Evolutionary conservation across 2,888 invertebrate genomes (phyloP).

Genomic region (Eristalinus sepulchralis): DNA sequence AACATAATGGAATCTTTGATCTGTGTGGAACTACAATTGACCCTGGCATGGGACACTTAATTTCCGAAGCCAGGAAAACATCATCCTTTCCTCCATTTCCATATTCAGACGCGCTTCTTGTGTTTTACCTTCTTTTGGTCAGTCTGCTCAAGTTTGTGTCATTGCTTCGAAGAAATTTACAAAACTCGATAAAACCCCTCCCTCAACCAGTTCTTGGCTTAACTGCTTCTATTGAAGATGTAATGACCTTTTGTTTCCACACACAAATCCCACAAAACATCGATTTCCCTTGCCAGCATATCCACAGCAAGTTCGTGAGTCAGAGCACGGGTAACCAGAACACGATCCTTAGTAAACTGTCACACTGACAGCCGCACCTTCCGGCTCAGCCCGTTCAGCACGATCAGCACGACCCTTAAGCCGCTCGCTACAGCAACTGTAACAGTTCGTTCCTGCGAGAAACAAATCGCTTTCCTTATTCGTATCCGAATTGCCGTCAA

Average conservation of each 20-base stretch:
- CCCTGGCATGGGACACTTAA: no score
- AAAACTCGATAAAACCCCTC: no score
- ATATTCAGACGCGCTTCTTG: no score
- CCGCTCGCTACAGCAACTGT: neutral
- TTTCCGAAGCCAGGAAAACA: no score
- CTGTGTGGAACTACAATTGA: no score
- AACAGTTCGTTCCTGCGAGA: neutral
- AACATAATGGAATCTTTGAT: no score
- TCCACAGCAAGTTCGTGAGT: neutral
- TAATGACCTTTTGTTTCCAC: neutral
- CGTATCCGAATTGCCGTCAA: conserved; percentile 6
- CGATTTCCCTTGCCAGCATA: neutral
- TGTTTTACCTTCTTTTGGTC: no score
- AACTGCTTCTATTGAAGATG: no score
- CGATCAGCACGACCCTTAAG: neutral
- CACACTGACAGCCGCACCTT: neutral
- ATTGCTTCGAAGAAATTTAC: no score
- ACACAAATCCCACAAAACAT: neutral
- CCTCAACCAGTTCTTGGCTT: no score
- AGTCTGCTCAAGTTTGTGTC: no score
- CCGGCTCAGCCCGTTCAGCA: neutral
- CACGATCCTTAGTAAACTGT: neutral
- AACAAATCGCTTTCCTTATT: neutral
- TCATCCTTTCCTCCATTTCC: no score
- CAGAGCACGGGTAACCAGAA: neutral